Evolutionary conservation across 1,140 invertebrate species (phyloP), one percentile per base, ranked within the genome.

Genomic region (Ceratina japonica): DNA sequence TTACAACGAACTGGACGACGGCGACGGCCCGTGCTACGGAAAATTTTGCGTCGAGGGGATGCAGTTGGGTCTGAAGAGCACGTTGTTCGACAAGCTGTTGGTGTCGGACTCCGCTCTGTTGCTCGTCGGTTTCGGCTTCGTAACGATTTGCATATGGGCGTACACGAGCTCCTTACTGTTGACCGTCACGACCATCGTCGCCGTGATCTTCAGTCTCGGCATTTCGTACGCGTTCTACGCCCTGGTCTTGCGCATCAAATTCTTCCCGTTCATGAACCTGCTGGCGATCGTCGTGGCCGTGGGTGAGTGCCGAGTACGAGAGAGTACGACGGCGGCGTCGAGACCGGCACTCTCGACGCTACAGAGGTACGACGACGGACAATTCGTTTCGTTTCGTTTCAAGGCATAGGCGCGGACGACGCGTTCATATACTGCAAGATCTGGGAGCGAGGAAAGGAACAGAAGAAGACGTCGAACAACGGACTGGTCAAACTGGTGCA

Each of bases 201-300:
- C 96, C 22, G 96, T 99, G 74, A 92, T 95, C 82, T 97, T 97
- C 91, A 97, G 98, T 66, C 90, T 99, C 72, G 96, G 96, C 68
- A 95, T 97, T 86, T 96, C 98, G n/a, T 99, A 99, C 92, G 98
- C 98, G 90, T 92, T 98, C 80, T 99, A 99, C 92, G 95, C 95
- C 49, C 93, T 97, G 87, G 94, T 98, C 63, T 96, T 98, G 88
- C 94, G 95, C 89, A 96, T 99, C 66, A 93, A 94, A 16, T 98
- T 98, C 90, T 99, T 99, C 92, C 98, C 98, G 18, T 99, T 99
- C 90, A 98, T 99, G 97, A 99, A 99, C 94, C 93, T 99, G 80
- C 93, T 99, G 86, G 96, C 98, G 27, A 94, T 96, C 85, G 95
- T 99, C 83, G 97, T 99, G 74, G 97, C 97, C 31, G 95, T 98